Percentiles rank a stretch among this genome's conserved stretches.
Conservation (phyloP, 2,888 invertebrate species). For the Esperia sulphurella region DNA sequence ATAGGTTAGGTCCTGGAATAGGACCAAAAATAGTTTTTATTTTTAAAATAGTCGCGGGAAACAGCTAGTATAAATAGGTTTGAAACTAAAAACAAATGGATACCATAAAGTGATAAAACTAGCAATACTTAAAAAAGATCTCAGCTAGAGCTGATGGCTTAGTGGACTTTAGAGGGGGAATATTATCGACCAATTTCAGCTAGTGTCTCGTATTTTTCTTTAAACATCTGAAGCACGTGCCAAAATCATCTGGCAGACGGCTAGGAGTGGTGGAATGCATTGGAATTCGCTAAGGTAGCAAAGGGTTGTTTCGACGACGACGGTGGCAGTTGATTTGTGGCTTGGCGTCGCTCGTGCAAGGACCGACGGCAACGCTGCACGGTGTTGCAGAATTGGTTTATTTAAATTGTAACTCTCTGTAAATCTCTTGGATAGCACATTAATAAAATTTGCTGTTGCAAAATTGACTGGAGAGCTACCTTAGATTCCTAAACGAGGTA, state of each 20-base stretch:
- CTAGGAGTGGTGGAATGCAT: slow-evolving; percentile 6
- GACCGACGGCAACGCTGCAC: background rate
- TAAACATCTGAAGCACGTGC: slow-evolving; percentile 4
- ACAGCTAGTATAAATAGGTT: no score
- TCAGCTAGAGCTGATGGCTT: no score
- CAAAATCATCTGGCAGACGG: slow-evolving; percentile 1
- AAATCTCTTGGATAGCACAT: background rate
- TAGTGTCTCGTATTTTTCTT: background rate
- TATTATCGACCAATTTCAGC: no score
- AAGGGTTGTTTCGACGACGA: background rate
- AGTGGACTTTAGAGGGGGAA: no score
- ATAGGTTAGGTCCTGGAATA: no score
- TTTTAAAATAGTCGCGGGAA: no score
- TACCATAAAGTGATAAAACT: no score
- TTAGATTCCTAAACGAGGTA: no score
- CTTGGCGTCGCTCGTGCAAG: background rate
- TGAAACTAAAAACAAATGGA: no score
- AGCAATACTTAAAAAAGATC: no score
- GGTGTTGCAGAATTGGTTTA: background rate
- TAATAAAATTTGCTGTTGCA: background rate
- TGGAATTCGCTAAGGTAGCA: background rate
- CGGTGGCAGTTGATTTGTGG: slow-evolving; percentile 16
- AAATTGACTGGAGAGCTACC: no score
- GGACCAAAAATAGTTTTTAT: no score
- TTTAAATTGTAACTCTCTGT: background rate